Base-by-base conservation (phyloP, 1,140 invertebrate species). In the Meloidogyne hapla region DNA sequence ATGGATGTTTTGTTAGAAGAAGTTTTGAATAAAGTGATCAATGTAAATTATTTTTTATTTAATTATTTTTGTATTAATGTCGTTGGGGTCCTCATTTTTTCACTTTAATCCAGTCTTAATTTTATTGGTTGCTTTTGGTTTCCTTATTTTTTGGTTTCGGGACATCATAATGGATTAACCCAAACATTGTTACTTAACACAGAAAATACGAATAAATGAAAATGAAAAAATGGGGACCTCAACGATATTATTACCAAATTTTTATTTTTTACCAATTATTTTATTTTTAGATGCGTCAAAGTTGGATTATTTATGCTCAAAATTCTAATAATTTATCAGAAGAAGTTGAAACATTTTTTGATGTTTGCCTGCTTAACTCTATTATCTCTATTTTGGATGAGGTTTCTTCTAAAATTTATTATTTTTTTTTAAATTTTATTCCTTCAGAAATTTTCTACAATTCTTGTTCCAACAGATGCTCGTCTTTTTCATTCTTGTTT, bases 401-500 rank as follows among this genome's bases (percentile, higher is more conserved):
- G 73, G 79, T 78, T 23, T 23, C 25, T 64, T 66, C 12, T 21
- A 8, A 21, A 45, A 45, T 42, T 40, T n/a, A 77, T n/a, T 6
- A n/a, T n/a, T 56, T n/a, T n/a, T 5, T 15, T 42, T 38, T 78
- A n/a, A n/a, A n/a, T n/a, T n/a, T n/a, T n/a, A n/a, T n/a, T n/a
- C n/a, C n/a, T 81, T 83, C 63, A 81, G 80, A 67, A 63, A n/a
- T 75, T 81, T 69, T 67, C 62, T 21, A 15, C 69, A 0, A 38
- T 81, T 33, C 64, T 83, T 21, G 66, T 82, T n/a, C 80, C 80
- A 45, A 74, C 75, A 48, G 80, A 81, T 64, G 23, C 76, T n/a
- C 28, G 8, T n/a, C 63, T 80, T 9, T 81, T 81, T n/a, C 80
- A 83, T 48, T n/a, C n/a, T 15, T 81, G 81, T 42, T 83, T 79